phyloP scores from a whole-genome alignment of 2,888 invertebrate genomes.

The Sinopyrophorus schimmeli region DNA sequence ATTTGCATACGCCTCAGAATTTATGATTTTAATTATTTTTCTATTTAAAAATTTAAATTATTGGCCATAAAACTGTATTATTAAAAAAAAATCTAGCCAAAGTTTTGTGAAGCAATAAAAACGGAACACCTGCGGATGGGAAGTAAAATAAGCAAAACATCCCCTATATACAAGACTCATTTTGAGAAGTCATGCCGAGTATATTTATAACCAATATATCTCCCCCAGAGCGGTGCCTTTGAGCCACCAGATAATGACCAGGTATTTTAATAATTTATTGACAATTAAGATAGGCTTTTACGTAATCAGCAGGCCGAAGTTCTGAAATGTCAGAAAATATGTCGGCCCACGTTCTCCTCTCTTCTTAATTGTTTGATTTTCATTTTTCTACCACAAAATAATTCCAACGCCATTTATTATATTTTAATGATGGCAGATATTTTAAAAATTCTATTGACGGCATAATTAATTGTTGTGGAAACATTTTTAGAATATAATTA shows the following conservation, averaged over 20 bases:
- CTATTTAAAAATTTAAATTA: slow-evolving; percentile 19
- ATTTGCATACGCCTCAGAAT: slow-evolving; percentile 16
- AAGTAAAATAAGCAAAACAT: slow-evolving; percentile 36
- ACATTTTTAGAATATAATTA: too few relatives aligned
- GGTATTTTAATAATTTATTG: slow-evolving; percentile 51
- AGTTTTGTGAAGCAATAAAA: slow-evolving; percentile 26
- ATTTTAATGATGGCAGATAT: too few relatives aligned
- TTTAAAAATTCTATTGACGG: too few relatives aligned
- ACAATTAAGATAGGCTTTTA: slow-evolving; percentile 47
- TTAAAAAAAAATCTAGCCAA: slow-evolving; percentile 15
- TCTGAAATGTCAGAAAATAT: slow-evolving; percentile 17
- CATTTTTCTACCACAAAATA: too few relatives aligned
- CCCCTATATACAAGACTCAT: slow-evolving; percentile 31
- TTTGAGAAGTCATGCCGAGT: slow-evolving; percentile 38
- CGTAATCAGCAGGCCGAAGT: slow-evolving; percentile 34
- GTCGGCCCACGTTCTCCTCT: too few relatives aligned
- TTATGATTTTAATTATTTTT: slow-evolving; percentile 22
- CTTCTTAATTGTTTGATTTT: too few relatives aligned
- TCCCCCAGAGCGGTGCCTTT: slow-evolving; percentile 47
- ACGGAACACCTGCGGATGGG: slow-evolving; percentile 37
- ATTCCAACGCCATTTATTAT: too few relatives aligned
- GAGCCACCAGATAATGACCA: slow-evolving; percentile 46
- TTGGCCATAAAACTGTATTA: slow-evolving; percentile 16
- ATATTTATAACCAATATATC: slow-evolving; percentile 50
- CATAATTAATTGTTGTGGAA: too few relatives aligned